Evolutionary conservation across 2,113 vertebrate species (phyloP).

Genomic region (Cochlearius cochlearius): DNA sequence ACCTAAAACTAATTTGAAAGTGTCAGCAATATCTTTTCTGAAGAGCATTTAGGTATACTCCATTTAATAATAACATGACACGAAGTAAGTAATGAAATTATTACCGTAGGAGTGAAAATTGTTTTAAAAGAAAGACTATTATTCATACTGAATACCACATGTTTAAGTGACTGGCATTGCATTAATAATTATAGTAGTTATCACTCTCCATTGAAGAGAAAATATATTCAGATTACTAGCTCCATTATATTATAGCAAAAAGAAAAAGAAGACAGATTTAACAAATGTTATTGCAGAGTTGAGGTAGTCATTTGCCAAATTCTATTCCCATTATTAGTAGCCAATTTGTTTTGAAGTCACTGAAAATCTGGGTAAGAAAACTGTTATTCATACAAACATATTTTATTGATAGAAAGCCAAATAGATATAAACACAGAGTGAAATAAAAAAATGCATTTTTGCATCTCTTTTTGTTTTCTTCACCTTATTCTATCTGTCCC

Average conservation of each 20-base stretch:
- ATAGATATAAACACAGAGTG: not conserved
- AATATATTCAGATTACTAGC: conserved; percentile 35
- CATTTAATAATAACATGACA: conserved; percentile 57
- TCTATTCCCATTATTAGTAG: not conserved
- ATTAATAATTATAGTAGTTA: conserved; percentile 65
- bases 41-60: conserved; percentile 51
- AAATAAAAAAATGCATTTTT: not conserved
- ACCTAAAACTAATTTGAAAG: conserved; percentile 58
- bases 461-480: not conserved
- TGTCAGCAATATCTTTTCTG: conserved; percentile 55
- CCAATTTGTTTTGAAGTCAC: not conserved
- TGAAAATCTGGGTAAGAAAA: not conserved
- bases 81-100: conserved; percentile 54
- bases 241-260: conserved; percentile 15
- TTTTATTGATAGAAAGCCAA: not conserved
- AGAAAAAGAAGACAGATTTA: not conserved
- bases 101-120: conserved; percentile 42
- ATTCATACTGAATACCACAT: conserved; percentile 22
- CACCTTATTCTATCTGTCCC: not conserved
- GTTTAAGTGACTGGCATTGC: conserved; percentile 45
- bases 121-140: conserved; percentile 46
- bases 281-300: not conserved
- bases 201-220: conserved; percentile 31
- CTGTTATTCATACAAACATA: not conserved
- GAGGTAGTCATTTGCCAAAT: not conserved